Conservation (phyloP, 2,888 invertebrate species). For the Epiblema foenella region DNA sequence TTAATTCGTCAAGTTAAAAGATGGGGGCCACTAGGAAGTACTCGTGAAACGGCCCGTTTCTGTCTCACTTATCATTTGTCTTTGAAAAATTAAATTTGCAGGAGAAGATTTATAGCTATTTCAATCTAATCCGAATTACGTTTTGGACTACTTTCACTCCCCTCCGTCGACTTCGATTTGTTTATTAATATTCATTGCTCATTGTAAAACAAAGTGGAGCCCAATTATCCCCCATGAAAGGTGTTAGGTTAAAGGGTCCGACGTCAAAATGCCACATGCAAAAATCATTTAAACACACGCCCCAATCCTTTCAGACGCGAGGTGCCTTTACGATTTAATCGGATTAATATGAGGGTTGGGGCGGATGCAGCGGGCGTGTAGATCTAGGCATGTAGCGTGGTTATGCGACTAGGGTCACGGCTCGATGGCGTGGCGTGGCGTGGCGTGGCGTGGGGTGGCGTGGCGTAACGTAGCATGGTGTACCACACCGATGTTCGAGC, state of each 20-base stretch:
- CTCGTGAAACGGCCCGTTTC: slow-evolving; percentile 48
- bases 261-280: slow-evolving; percentile 73
- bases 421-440: slow-evolving; percentile 43
- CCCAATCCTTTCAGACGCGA: slow-evolving; percentile 61
- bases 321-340: slow-evolving; percentile 74
- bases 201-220: slow-evolving; percentile 71
- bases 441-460: slow-evolving; percentile 46
- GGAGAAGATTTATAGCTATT: slow-evolving; percentile 58
- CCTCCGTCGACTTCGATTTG: slow-evolving; percentile 57
- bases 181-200: slow-evolving; percentile 79
- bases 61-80: slow-evolving; percentile 60
- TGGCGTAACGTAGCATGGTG: too few relatives aligned
- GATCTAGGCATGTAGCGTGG: slow-evolving; percentile 30
- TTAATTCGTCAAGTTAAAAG: slow-evolving; percentile 48
- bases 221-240: slow-evolving; percentile 65
- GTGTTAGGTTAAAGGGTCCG: slow-evolving; percentile 64
- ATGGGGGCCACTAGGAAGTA: slow-evolving; percentile 51
- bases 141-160: slow-evolving; percentile 42
- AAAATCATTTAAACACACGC: slow-evolving; percentile 73
- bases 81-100: slow-evolving; percentile 55
- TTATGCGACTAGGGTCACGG: slow-evolving; percentile 24
- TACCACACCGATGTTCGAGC: slow-evolving; percentile 49
- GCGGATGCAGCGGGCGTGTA: slow-evolving; percentile 46
- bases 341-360: slow-evolving; percentile 69
- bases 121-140: slow-evolving; percentile 54